Evolutionary conservation across 2,888 invertebrate species (phyloP), one percentile per base, ranked within the genome.

Genomic region (Oligia strigilis): DNA sequence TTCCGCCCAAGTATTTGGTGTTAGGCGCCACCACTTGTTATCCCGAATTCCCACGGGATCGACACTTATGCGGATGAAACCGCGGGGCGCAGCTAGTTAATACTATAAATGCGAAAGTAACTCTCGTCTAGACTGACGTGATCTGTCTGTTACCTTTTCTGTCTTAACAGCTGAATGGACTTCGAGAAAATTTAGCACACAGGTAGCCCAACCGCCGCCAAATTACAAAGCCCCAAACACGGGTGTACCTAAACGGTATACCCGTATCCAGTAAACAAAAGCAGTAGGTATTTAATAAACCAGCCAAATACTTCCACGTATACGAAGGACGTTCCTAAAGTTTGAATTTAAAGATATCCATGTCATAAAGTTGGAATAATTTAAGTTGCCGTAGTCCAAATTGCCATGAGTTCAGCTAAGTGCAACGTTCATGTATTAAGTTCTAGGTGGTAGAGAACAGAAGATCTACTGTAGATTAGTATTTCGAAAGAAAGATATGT

Each of bases 271-370:
- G 19, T 55, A 62, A 79, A 74, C 29, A 74, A 66, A 81, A 71
- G 14, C 46, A 71, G 23, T 70, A 29, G 29, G 29, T 29, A 29
- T 29, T 29, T 29, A 29, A 40, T 49, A 69, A 67, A 43, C 19
- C 36, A 55, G 55, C 13, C 2, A 69, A 71, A 80, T 52, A 80
- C 58, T 52, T 79, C 6, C 64, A 65, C 19, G 40, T 72, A 43
- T 62, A 49, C 29, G 58, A 72, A 64, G 64, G 55, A 70, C 60
- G 70, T 77, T 73, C 23, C 29, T 52, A 19, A 72, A 75, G 49
- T 69, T 77, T 77, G 60, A 76, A 72, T 78, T 83, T 77, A 80
- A 82, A 72, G 46, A 46, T 76, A 72, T 74, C 29, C 64, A 62
- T 72, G 73, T 75, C n/a, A 72, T 72, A 58, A 75, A 75, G 74